A percentile compares a stretch with the other conserved stretches of the same genome.
phyloP scores from a whole-genome alignment of 2,113 vertebrate genomes.

The Apeltes quadracus region DNA sequence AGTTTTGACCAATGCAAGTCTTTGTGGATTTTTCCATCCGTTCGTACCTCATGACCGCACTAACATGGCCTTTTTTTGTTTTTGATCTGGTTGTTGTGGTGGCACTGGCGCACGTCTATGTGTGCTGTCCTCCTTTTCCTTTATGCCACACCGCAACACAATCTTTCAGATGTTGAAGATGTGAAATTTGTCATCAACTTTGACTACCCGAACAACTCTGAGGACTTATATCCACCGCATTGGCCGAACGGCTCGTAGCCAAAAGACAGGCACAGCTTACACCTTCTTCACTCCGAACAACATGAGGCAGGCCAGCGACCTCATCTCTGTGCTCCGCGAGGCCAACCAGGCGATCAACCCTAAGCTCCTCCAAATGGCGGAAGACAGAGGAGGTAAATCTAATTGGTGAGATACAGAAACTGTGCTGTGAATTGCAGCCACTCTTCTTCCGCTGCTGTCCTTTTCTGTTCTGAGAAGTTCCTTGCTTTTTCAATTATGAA shows the following conservation, averaged over 20 bases:
- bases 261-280: conserved; percentile 99
- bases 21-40: conserved; percentile 60
- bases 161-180: conserved; percentile 99
- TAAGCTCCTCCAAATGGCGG: conserved; percentile 97
- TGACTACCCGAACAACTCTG: conserved; percentile 99
- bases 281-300: conserved; percentile 99
- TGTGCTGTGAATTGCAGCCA: conserved; percentile 67
- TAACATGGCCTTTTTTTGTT: conserved; percentile 87
- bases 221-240: conserved; percentile 99
- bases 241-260: conserved; percentile 98
- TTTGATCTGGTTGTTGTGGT: conserved; percentile 98
- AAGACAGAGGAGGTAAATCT: conserved; percentile 98
- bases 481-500: neutral
- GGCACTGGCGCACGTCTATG: conserved; percentile 83
- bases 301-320: conserved; percentile 97
- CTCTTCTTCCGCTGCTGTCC: conserved; percentile 33
- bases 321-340: conserved; percentile 98
- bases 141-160: conserved; percentile 95
- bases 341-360: conserved; percentile 99
- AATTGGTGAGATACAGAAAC: conserved; percentile 85
- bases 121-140: conserved; percentile 73
- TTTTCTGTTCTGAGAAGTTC: conserved; percentile 12
- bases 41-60: conserved; percentile 77
- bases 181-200: conserved; percentile 99
- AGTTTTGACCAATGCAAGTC: conserved; percentile 80